Conservation (phyloP, 30 jellyfish, hydroid and myxozoan genomes). For the Hydractinia echinata region DNA sequence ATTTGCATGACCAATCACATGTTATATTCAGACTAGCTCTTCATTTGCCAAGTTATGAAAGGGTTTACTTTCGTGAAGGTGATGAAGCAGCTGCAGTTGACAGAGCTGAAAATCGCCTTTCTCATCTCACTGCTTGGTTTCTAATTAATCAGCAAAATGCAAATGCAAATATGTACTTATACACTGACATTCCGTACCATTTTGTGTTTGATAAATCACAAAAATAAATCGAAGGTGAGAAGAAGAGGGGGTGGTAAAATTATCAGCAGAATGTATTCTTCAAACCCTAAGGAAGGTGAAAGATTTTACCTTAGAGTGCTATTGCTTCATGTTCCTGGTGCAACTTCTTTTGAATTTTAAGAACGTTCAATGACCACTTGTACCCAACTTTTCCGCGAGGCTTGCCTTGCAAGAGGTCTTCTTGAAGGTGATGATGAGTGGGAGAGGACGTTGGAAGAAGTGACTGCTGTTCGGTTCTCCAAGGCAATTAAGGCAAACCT, state of each 20-base stretch:
- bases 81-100: conserved; percentile 30
- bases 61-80: conserved; percentile 31
- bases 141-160: conserved; percentile 18
- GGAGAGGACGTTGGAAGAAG: conserved; percentile 39
- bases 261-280: conserved; percentile 49
- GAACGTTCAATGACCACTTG: too few species aligned
- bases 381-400: conserved; percentile 33
- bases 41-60: conserved; percentile 45
- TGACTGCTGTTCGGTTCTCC: neutral
- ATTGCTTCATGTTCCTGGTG: conserved; percentile 42
- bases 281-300: conserved; percentile 41
- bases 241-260: conserved; percentile 32
- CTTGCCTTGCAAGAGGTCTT: conserved; percentile 49
- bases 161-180: conserved; percentile 29
- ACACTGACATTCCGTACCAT: conserved; percentile 43
- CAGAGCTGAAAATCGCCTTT: neutral
- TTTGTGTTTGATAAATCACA: conserved; percentile 14
- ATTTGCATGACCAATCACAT: conserved; percentile 8
- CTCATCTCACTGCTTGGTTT: conserved; percentile 52
- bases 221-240: conserved; percentile 26
- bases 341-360: conserved; percentile 51
- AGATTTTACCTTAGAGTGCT: conserved; percentile 29
- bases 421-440: conserved; percentile 46
- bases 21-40: conserved; percentile 40
- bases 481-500: neutral